phyloP scores from a whole-genome alignment of 2,113 vertebrate genomes.

The Scalopus aquaticus region DNA sequence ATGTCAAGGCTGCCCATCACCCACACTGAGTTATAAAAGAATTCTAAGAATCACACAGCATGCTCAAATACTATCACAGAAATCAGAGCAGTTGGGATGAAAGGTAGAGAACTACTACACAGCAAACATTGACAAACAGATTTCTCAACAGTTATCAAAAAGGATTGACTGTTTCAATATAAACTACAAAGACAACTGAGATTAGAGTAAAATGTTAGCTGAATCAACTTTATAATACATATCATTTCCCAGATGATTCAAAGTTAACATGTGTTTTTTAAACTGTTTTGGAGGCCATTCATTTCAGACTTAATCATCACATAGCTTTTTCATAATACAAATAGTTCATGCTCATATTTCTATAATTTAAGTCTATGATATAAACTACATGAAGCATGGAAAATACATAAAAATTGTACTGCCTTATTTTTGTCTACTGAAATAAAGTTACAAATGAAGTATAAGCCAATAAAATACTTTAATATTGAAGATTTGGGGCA shows the following conservation, averaged over 20 bases:
- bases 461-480: background rate
- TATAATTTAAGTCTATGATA: background rate
- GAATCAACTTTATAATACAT: background rate
- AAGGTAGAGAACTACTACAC: background rate
- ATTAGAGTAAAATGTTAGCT: background rate
- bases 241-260: background rate
- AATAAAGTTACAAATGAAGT: background rate
- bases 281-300: background rate
- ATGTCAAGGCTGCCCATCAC: background rate
- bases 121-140: background rate
- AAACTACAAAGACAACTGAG: background rate
- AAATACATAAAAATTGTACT: background rate
- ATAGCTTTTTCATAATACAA: background rate
- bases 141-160: background rate
- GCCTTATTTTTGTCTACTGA: background rate
- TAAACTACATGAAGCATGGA: background rate
- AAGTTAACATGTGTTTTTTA: background rate
- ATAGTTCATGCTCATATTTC: background rate
- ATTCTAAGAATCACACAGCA: background rate
- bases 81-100: background rate
- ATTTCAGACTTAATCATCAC: background rate
- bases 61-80: background rate
- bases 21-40: background rate
- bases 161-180: background rate
- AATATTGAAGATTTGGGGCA: background rate